phyloP scores from a whole-genome alignment of 2,797 vertebrate genomes.

The Podarcis siculus region DNA sequence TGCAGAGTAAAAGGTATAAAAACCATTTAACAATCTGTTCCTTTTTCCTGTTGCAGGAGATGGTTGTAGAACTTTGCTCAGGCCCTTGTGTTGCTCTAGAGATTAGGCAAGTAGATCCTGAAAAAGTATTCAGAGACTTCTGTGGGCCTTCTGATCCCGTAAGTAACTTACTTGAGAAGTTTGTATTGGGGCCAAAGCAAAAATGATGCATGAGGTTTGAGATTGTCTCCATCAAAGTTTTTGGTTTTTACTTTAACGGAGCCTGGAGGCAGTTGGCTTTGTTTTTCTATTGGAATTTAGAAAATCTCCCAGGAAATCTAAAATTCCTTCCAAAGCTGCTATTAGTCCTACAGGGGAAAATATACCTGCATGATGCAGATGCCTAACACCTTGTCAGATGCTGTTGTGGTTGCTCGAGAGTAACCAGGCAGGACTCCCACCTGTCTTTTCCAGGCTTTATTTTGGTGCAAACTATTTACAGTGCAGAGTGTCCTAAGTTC shows the following conservation, averaged over 20 bases:
- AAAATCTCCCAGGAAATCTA: background rate
- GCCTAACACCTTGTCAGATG: no score
- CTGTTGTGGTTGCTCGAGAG: no score
- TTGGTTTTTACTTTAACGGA: conserved; percentile 13
- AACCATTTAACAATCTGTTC: conserved; percentile 19
- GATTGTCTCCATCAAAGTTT: background rate
- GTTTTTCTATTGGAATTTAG: no score
- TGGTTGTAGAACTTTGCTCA: conserved; percentile 91
- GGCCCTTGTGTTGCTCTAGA: conserved; percentile 92
- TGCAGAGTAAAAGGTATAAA: background rate
- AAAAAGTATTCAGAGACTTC: conserved; percentile 89
- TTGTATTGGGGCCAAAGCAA: background rate
- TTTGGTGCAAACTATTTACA: no score
- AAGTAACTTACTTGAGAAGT: conserved; percentile 76
- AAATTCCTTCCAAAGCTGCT: no score
- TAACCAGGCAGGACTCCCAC: no score
- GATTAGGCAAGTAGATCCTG: conserved; percentile 80
- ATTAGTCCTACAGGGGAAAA: background rate
- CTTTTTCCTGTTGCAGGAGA: conserved; percentile 78
- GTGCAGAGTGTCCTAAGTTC: no score
- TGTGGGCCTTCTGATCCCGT: conserved; percentile 95
- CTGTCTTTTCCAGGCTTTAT: no score
- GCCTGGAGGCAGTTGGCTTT: background rate
- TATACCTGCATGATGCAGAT: background rate
- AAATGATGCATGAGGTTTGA: background rate